Percentiles rank a stretch among this genome's conserved stretches.
Conservation (phyloP, 2,113 vertebrate species). For the Zonotrichia leucophrys region DNA sequence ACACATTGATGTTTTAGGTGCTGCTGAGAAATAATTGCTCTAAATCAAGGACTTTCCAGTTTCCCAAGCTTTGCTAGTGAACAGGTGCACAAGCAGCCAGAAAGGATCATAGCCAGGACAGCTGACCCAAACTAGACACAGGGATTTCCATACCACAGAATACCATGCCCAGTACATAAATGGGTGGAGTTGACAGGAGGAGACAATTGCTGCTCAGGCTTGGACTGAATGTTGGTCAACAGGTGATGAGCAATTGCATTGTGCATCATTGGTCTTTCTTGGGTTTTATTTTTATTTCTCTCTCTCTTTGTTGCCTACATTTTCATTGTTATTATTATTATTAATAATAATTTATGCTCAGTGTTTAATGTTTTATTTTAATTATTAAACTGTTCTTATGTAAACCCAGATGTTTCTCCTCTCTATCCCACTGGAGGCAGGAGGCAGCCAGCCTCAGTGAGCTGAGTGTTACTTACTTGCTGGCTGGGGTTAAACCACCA, state of each 20-base stretch:
- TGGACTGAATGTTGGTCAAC: not conserved
- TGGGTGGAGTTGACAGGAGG: not conserved
- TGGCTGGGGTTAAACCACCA: not conserved
- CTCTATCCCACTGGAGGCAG: rapidly evolving
- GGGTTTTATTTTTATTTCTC: not conserved
- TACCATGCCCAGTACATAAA: not conserved
- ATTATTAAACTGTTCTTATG: not conserved
- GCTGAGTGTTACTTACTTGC: not conserved
- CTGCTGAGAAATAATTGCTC: not conserved
- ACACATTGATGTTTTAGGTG: not conserved
- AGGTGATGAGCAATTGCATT: not conserved
- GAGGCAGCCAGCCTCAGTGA: too few species aligned
- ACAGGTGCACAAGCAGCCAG: not conserved
- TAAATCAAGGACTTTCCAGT: not conserved
- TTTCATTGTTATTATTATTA: too few species aligned
- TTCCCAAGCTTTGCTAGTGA: not conserved
- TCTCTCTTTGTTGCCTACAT: not conserved
- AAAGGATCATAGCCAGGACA: not conserved
- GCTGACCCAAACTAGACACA: not conserved
- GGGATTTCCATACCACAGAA: not conserved
- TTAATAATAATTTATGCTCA: not conserved
- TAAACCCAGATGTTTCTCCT: not conserved
- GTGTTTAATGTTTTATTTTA: not conserved
- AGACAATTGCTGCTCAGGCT: not conserved
- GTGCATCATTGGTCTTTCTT: not conserved